Conservation (phyloP, 2,888 invertebrate species). For the Unio pictorum region DNA sequence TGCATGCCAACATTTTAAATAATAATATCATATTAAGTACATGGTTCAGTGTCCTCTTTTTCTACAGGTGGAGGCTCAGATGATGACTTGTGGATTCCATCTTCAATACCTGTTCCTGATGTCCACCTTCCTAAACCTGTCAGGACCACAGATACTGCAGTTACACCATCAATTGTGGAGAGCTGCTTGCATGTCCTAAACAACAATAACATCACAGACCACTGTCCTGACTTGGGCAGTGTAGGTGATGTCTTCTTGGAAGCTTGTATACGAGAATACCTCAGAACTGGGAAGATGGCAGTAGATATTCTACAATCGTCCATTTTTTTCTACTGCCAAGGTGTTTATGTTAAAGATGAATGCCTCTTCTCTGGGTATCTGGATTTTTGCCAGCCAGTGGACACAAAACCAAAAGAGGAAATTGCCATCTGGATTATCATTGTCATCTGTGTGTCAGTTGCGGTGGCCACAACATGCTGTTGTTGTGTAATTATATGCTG, state of each 20-base stretch:
- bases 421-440: slow-evolving; percentile 2
- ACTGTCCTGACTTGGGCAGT: slow-evolving; percentile 27
- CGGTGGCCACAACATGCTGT: slow-evolving; percentile 1
- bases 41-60: not conserved
- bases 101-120: slow-evolving; percentile 33
- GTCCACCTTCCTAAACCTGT: slow-evolving; percentile 11
- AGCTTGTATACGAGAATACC: slow-evolving; percentile 44
- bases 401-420: slow-evolving; percentile 3
- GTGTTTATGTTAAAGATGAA: slow-evolving; percentile 33
- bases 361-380: slow-evolving; percentile 46
- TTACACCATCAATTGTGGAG: slow-evolving; percentile 12
- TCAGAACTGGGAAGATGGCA: slow-evolving; percentile 20
- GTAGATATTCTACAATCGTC: slow-evolving; percentile 20
- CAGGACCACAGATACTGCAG: slow-evolving; percentile 9
- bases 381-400: slow-evolving; percentile 37
- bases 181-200: slow-evolving; percentile 24
- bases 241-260: slow-evolving; percentile 42
- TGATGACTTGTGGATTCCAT: slow-evolving; percentile 29
- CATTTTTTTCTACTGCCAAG: slow-evolving; percentile 48
- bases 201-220: slow-evolving; percentile 18
- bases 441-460: slow-evolving; percentile 5
- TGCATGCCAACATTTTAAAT: no score
- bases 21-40: no score
- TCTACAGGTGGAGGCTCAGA: slow-evolving; percentile 1
- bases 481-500: no score